Evolutionary conservation across 2,888 invertebrate species (phyloP).

Genomic region (Cataglyphis rosenhaueri): DNA sequence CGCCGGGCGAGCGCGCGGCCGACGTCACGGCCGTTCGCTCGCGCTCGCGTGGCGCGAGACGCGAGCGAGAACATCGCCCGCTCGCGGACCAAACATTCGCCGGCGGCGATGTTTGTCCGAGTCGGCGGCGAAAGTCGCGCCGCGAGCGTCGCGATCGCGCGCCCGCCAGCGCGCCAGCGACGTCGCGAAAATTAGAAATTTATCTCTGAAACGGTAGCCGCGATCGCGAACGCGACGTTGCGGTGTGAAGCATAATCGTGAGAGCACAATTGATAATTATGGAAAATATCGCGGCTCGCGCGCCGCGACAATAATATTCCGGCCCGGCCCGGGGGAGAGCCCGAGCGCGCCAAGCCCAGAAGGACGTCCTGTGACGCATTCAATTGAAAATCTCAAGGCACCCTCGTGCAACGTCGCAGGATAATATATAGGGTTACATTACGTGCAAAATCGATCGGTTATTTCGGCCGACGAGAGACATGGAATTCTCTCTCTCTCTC

Average conservation of each 20-base stretch:
- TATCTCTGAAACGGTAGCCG: conserved; percentile 70
- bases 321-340: conserved; percentile 73
- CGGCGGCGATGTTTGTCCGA: conserved; percentile 74
- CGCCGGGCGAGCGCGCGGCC: background rate
- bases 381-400: conserved; percentile 84
- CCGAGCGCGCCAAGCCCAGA: conserved; percentile 78
- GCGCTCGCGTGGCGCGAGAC: background rate
- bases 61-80: conserved; percentile 27
- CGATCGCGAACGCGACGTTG: background rate
- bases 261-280: conserved; percentile 57
- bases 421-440: conserved; percentile 78
- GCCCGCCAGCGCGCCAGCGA: background rate
- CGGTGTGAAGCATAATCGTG: background rate
- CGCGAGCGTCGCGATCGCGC: conserved; percentile 28
- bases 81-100: conserved; percentile 70
- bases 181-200: conserved; percentile 67
- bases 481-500: conserved; percentile 34
- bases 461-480: conserved; percentile 64
- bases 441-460: conserved; percentile 75
- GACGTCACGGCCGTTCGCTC: conserved; percentile 53
- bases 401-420: conserved; percentile 77
- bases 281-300: conserved; percentile 65
- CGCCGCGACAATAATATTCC: conserved; percentile 67
- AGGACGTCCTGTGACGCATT: conserved; percentile 83
- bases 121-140: conserved; percentile 67